Evolutionary conservation across 2,888 invertebrate genomes (phyloP).

Genomic region (Sicus ferrugineus): DNA sequence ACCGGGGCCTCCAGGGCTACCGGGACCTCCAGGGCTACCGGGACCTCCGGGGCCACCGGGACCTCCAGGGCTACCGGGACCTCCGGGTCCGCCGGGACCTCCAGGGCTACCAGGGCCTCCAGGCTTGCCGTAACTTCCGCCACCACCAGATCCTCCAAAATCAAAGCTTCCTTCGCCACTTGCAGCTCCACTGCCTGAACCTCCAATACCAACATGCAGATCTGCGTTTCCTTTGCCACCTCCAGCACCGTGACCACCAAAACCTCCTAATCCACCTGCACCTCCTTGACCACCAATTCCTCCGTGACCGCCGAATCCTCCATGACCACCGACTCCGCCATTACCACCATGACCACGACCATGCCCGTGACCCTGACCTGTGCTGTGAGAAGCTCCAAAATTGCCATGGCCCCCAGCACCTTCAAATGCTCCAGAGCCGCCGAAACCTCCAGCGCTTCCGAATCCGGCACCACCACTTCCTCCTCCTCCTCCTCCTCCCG

Average conservation of each 20-base stretch:
- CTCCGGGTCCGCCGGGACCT: conserved; percentile 31
- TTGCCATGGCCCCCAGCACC: conserved; percentile 24
- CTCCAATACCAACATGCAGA: conserved; percentile 16
- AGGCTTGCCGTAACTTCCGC: conserved; percentile 10
- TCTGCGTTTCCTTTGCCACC: conserved; percentile 27
- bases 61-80: conserved; percentile 26
- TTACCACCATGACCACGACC: conserved; percentile 17
- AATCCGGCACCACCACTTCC: conserved; percentile 33
- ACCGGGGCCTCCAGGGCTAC: conserved; percentile 25
- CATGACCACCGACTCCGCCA: conserved; percentile 24
- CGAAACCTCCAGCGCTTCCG: conserved; percentile 16
- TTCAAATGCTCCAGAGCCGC: background rate
- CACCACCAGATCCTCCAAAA: conserved; percentile 12
- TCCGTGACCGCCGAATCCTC: conserved; percentile 28
- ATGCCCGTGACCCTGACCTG: conserved; percentile 9
- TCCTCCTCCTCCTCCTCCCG: conserved; percentile 21
- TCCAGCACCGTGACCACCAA: conserved; percentile 17
- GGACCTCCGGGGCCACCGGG: conserved; percentile 23
- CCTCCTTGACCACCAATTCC: conserved; percentile 18
- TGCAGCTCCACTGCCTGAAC: conserved; percentile 23
- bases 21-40: conserved; percentile 30
- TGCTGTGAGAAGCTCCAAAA: background rate
- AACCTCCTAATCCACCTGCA: conserved; percentile 6
- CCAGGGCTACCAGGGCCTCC: conserved; percentile 20
- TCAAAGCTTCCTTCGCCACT: conserved; percentile 24